Evolutionary conservation across 2,888 invertebrate genomes (phyloP), one percentile per base, ranked within the genome.

Genomic region (Chrysodeixis includens): DNA sequence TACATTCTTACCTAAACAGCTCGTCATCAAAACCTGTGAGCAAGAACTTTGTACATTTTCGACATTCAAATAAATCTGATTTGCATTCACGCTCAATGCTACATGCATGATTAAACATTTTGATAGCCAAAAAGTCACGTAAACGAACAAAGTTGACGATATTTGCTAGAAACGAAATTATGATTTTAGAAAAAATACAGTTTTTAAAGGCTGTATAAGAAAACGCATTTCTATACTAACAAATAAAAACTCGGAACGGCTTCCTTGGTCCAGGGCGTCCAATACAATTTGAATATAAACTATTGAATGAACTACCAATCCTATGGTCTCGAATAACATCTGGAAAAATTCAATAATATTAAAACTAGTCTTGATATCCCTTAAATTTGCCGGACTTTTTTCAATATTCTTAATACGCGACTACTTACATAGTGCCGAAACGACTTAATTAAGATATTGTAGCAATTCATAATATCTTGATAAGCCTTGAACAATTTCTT

Each of bases 391-490:
- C n/a, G n/a, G n/a, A n/a, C n/a, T n/a, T n/a, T n/a, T n/a, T n/a
- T n/a, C n/a, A n/a, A 8, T 30, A 20, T 58, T 12, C n/a, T 35
- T n/a, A 20, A 20, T 16, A 20, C 14, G 4, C 10, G 12, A 0
- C 16, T 12, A 53, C 70, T 74, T 62, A 76, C 76, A 61, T 67
- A 12, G 26, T 65, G 12, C 8, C 70, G 62, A 30, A 74, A 74
- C 32, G 61, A 30, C 0, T 26, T 54, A 20, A 55, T 62, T 22
- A 57, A 78, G 0, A 56, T 16, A 7, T 56, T 52, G 30, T 56
- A 76, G n/a, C 67, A 66, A 20, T 55, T 22, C 32, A 74, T 35
- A 58, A 78, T 74, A 22, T 56, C 59, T 30, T 9, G 2, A 61
- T 78, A 76, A 0, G 62, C 14, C 1, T n/a, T 14, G 30, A 74